These are phyloP conservation scores for Gryllus longicercus DNA, from an alignment of 2,888 invertebrate genomes.

Conservation along the genomic window DNA sequence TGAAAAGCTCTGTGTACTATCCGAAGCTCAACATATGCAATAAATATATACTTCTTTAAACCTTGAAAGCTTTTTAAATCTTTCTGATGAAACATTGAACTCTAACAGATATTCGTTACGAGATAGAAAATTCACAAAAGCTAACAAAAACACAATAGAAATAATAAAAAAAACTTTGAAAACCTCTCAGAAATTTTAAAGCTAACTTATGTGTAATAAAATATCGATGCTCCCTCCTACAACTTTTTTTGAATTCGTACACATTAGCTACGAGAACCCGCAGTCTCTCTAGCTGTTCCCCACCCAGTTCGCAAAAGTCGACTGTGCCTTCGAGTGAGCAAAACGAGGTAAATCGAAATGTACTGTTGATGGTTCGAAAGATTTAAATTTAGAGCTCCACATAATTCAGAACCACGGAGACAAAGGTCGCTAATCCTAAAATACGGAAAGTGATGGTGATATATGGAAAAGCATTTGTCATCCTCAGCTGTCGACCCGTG, in stretches of 20 bases:
- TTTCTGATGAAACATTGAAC: too few relatives aligned
- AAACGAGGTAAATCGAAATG: constrained; percentile 2
- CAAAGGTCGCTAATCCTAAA: constrained; percentile 1
- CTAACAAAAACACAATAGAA: too few relatives aligned
- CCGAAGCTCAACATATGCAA: background rate
- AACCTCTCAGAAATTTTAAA: too few relatives aligned
- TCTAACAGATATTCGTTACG: too few relatives aligned
- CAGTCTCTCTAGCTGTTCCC: too few relatives aligned
- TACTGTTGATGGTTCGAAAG: constrained; percentile 2
- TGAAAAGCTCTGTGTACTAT: background rate
- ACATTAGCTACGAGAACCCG: too few relatives aligned
- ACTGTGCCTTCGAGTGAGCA: background rate
- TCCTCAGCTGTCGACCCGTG: background rate
- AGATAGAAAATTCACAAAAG: too few relatives aligned
- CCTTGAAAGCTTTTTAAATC: background rate
- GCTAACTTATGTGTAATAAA: too few relatives aligned
- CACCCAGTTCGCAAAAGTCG: too few relatives aligned
- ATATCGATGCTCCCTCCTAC: too few relatives aligned
- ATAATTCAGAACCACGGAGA: background rate
- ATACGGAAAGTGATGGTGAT: constrained; percentile 11
- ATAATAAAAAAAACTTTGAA: too few relatives aligned
- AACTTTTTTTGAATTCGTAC: too few relatives aligned
- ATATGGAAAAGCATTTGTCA: constrained; percentile 17
- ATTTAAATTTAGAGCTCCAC: constrained; percentile 17
- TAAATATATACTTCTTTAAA: background rate